Percentiles rank a stretch among this genome's conserved stretches.
These are phyloP conservation scores for Girardinichthys multiradiatus DNA, from an alignment of 2,113 vertebrate genomes.

Conservation along the genomic window DNA sequence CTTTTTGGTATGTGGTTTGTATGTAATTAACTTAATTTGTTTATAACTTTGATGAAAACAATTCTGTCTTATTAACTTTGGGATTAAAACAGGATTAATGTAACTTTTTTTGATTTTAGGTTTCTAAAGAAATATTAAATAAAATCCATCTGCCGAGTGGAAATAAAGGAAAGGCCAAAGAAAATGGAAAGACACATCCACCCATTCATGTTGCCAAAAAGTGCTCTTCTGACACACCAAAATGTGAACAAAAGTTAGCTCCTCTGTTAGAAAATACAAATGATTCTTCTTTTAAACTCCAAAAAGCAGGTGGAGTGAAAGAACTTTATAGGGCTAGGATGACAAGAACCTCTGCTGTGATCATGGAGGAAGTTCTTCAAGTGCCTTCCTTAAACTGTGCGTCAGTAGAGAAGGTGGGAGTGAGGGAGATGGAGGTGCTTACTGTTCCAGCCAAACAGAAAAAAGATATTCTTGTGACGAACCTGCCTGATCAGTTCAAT, in stretches of 20 bases:
- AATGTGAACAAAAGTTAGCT: slow-evolving; percentile 17
- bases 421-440: too few species aligned
- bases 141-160: slow-evolving; percentile 27
- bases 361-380: neutral
- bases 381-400: neutral
- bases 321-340: neutral
- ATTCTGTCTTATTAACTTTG: too few species aligned
- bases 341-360: neutral
- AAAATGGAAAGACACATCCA: slow-evolving; percentile 26
- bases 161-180: slow-evolving; percentile 41
- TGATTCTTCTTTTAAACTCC: neutral
- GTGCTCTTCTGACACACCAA: neutral
- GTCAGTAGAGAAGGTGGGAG: neutral
- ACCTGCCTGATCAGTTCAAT: neutral
- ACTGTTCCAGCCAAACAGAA: neutral
- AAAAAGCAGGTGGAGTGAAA: neutral
- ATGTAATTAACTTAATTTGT: too few species aligned
- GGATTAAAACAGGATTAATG: slow-evolving; percentile 7
- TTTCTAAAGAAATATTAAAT: slow-evolving; percentile 57
- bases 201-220: neutral
- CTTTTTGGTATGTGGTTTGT: too few species aligned
- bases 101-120: slow-evolving; percentile 59
- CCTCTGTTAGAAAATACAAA: neutral
- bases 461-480: neutral
- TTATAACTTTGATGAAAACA: too few species aligned